Base-by-base conservation (phyloP, 2,113 vertebrate genomes). In the Cynoglossus semilaevis region DNA sequence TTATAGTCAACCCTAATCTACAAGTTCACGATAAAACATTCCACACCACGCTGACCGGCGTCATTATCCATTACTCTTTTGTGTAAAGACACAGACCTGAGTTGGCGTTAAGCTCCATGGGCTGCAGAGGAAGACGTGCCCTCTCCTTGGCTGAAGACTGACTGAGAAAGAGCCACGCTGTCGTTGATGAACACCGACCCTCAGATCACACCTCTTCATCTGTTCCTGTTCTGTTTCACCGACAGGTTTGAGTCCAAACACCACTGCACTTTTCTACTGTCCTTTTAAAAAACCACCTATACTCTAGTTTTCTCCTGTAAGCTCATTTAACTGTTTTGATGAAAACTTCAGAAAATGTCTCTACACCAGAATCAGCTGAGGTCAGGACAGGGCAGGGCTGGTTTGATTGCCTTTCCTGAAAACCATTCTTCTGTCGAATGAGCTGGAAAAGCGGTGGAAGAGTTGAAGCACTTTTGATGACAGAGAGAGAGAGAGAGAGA, bases 81-180 rank as follows among this genome's bases (percentile, higher is more conserved):
- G 36, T 63, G 36, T 44, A 67, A 50, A 79, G 53, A 70, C 67
- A 85, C 88, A 82, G 86, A 92, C 89, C 89, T 91, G 85, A 80
- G 70, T 86, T 88, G 75, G 55, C 88, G 87, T 88, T 87, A 64
- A 87, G 72, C 74, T 89, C 86, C 86, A 91, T 90, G 57, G 58
- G 62, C 70, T 57, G 57, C 63, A 64, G 76, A 47, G 18, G 72
- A 67, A 65, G 60, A 74, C 8, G 60, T 47, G 48, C 72, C 70
- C 67, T 69, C 62, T 67, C 61, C 61, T 77, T 60, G 47, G 70
- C 63, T 60, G 67, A 71, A 58, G 65, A 29, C 56, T 35, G 17
- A 65, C 59, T 68, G 63, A 77, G 46, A 62, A 56, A 73, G 82
- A 81, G 83, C 78, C 52, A 79, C 80, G n/a, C 22, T 78, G 69